Evolutionary conservation across 2,888 invertebrate genomes (phyloP).

Genomic region (Parascotia fuliginaria): DNA sequence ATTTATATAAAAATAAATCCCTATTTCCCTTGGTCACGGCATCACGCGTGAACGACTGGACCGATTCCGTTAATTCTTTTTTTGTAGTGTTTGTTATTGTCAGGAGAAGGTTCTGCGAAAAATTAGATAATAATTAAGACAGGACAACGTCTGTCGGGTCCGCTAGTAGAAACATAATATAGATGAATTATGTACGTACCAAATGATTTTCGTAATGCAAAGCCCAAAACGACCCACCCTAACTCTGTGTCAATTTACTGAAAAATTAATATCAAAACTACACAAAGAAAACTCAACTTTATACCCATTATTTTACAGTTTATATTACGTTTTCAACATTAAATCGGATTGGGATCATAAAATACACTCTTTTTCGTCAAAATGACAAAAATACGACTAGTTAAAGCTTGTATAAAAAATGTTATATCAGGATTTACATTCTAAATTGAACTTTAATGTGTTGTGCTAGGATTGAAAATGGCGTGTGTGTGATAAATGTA

Average conservation of each 20-base stretch:
- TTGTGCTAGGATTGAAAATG: slow-evolving; percentile 4
- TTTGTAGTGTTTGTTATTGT: no score
- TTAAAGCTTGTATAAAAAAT: slow-evolving; percentile 30
- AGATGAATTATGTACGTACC: slow-evolving; percentile 2
- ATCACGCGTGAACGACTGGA: no score
- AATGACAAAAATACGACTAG: slow-evolving; percentile 33
- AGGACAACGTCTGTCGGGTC: no score
- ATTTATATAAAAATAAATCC: no score
- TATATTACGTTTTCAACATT: slow-evolving; percentile 6
- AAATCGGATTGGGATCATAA: slow-evolving; percentile 28
- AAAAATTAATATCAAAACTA: slow-evolving; percentile 9
- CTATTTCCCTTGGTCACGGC: no score
- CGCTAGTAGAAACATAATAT: slow-evolving; percentile 1
- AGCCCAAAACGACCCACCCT: slow-evolving; percentile 7
- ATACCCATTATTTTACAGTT: not conserved
- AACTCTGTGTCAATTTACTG: slow-evolving; percentile 19
- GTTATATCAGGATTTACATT: not conserved
- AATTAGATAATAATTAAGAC: no score
- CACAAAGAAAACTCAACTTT: slow-evolving; percentile 10
- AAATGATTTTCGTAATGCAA: slow-evolving; percentile 13
- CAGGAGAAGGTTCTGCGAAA: no score
- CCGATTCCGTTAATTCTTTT: no score
- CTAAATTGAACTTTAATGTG: not conserved
- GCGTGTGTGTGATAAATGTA: not conserved
- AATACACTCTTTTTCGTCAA: slow-evolving; percentile 32